Evolutionary conservation across 2,888 invertebrate species (phyloP).

Genomic region (Caenorhabditis sp.): DNA sequence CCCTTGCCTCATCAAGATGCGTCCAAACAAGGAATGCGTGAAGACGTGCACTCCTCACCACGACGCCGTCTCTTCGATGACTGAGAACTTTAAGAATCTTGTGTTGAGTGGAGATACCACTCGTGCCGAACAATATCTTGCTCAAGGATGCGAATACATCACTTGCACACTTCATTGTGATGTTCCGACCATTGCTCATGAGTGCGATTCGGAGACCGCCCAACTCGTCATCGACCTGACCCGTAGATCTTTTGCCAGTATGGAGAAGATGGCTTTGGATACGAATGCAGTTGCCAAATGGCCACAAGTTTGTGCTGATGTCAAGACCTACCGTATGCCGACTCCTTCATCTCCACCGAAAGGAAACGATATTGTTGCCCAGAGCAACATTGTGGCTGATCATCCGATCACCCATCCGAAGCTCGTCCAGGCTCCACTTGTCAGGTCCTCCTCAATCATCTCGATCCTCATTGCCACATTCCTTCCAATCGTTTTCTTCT

Average conservation of each 20-base stretch:
- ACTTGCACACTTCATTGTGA: conserved; percentile 82
- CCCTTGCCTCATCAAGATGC: conserved; percentile 77
- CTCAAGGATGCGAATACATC: conserved; percentile 81
- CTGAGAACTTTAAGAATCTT: conserved; percentile 73
- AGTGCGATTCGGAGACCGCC: conserved; percentile 79
- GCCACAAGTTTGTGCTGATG: conserved; percentile 81
- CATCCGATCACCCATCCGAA: conserved; percentile 38
- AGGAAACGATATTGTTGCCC: conserved; percentile 60
- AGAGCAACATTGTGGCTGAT: conserved; percentile 49
- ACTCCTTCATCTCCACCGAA: conserved; percentile 68
- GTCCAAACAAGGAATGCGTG: conserved; percentile 77
- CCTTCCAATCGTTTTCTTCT: conserved; percentile 39
- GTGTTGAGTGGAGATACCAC: conserved; percentile 81
- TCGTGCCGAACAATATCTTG: conserved; percentile 79
- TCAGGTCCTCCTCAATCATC: conserved; percentile 28
- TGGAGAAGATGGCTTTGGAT: conserved; percentile 81
- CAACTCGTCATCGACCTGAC: conserved; percentile 77
- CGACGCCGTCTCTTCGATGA: conserved; percentile 76
- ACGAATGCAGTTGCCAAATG: conserved; percentile 81
- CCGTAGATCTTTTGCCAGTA: conserved; percentile 75
- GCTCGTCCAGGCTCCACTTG: conserved; percentile 54
- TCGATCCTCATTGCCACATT: conserved; percentile 25
- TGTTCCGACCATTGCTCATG: conserved; percentile 80
- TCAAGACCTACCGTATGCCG: conserved; percentile 79
- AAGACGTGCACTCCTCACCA: conserved; percentile 80